phyloP scores from a whole-genome alignment of 2,888 invertebrate species.

The Laothoe populi region DNA sequence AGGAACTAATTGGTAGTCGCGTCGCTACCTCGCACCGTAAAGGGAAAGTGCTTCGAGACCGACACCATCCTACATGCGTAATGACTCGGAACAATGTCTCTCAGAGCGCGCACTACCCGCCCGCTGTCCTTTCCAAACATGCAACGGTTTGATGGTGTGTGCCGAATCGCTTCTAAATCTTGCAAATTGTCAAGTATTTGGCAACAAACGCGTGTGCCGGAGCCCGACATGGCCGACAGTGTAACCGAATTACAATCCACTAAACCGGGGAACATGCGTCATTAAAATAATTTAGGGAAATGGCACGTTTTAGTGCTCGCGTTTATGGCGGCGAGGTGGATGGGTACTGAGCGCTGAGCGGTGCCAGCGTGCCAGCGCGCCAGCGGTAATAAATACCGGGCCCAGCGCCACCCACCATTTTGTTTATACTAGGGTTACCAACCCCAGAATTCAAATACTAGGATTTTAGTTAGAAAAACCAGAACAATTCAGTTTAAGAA shows the following conservation, averaged over 20 bases:
- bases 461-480: no score
- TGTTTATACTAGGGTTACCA: no score
- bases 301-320: conserved; percentile 72
- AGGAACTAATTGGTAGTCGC: conserved; percentile 72
- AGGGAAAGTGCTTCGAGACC: conserved; percentile 58
- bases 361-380: conserved; percentile 50
- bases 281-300: conserved; percentile 78
- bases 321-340: conserved; percentile 67
- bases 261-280: conserved; percentile 68
- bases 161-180: conserved; percentile 50
- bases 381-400: conserved; percentile 73
- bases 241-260: conserved; percentile 68
- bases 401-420: conserved; percentile 66
- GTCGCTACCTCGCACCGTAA: conserved; percentile 53
- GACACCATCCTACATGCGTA: conserved; percentile 61
- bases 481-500: no score
- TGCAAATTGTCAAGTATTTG: conserved; percentile 51
- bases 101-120: conserved; percentile 45
- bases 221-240: conserved; percentile 53
- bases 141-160: conserved; percentile 43
- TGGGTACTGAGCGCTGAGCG: conserved; percentile 40
- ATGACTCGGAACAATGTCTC: conserved; percentile 62
- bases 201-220: conserved; percentile 48
- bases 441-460: no score
- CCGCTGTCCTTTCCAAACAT: conserved; percentile 46